Evolutionary conservation across 2,888 invertebrate genomes (phyloP).

Genomic region (Temnothorax ravouxi): DNA sequence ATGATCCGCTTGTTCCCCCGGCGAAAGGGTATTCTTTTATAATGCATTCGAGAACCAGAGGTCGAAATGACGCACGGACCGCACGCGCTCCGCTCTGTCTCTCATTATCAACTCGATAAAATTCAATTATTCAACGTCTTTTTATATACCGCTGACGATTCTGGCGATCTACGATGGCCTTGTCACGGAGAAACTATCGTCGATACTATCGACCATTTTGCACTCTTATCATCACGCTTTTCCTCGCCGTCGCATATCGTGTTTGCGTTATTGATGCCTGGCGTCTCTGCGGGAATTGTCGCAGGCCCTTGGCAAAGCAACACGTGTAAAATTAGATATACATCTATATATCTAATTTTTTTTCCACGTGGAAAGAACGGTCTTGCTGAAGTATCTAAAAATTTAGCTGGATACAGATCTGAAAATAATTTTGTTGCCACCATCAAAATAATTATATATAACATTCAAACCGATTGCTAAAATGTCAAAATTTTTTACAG

Average conservation of each 20-base stretch:
- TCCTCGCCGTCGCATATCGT: neutral
- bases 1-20: conserved; percentile 19
- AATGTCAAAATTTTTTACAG: too few relatives aligned
- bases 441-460: too few relatives aligned
- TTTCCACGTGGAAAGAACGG: too few relatives aligned
- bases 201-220: conserved; percentile 53
- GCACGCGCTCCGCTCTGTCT: neutral
- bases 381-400: too few relatives aligned
- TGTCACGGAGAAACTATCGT: conserved; percentile 27
- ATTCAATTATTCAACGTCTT: conserved; percentile 66
- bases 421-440: too few relatives aligned
- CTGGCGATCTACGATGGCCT: conserved; percentile 42
- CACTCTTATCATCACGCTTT: conserved; percentile 33
- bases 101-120: conserved; percentile 67
- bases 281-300: neutral
- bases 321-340: neutral
- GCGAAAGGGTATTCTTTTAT: conserved; percentile 59
- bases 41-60: conserved; percentile 13
- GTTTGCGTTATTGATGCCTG: conserved; percentile 25
- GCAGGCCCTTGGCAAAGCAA: neutral
- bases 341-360: neutral
- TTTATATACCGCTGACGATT: conserved; percentile 43
- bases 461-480: too few relatives aligned
- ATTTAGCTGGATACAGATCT: too few relatives aligned
- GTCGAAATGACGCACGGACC: conserved; percentile 2